phyloP scores from a whole-genome alignment of 2,888 invertebrate species.

The Drosophila flavopinicola region DNA sequence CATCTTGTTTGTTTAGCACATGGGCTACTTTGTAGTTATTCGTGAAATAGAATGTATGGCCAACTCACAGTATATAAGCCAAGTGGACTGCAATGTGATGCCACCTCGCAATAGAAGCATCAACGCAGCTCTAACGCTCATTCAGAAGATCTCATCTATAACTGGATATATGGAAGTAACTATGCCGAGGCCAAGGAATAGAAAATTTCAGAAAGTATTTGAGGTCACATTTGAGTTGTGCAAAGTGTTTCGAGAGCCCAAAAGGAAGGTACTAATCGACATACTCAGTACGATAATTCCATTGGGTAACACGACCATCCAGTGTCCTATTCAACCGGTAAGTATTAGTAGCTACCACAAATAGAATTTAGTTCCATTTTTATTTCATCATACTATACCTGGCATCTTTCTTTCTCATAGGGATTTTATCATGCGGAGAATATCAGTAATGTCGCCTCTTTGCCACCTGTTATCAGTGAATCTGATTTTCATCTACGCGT shows the following conservation, averaged over 20 bases:
- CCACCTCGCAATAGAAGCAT: constrained; percentile 45
- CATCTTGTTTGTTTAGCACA: constrained; percentile 14
- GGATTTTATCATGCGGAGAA: constrained; percentile 47
- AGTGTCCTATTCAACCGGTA: constrained; percentile 57
- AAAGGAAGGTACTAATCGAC: constrained; percentile 40
- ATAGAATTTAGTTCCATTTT: too few species aligned
- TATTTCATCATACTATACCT: not conserved
- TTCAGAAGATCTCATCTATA: constrained; percentile 24
- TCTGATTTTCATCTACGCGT: constrained; percentile 39
- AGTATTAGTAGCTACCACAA: too few species aligned
- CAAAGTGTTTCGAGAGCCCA: constrained; percentile 49
- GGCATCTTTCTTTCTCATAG: constrained; percentile 13
- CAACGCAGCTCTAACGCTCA: constrained; percentile 23
- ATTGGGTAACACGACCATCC: constrained; percentile 10
- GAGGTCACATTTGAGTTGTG: constrained; percentile 60
- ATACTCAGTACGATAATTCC: constrained; percentile 38
- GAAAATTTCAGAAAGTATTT: constrained; percentile 39
- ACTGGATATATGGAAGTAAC: constrained; percentile 38
- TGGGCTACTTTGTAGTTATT: constrained; percentile 47
- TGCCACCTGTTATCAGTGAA: constrained; percentile 57
- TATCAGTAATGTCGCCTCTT: constrained; percentile 32
- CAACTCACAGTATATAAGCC: constrained; percentile 43
- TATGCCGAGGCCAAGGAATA: constrained; percentile 43
- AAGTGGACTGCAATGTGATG: constrained; percentile 29
- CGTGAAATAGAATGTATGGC: constrained; percentile 44